A percentile compares a stretch with the other conserved stretches of the same genome.
These are phyloP conservation scores for Gonatopus flavifemur DNA, from an alignment of 1,140 invertebrate genomes.

Conservation along the genomic window DNA sequence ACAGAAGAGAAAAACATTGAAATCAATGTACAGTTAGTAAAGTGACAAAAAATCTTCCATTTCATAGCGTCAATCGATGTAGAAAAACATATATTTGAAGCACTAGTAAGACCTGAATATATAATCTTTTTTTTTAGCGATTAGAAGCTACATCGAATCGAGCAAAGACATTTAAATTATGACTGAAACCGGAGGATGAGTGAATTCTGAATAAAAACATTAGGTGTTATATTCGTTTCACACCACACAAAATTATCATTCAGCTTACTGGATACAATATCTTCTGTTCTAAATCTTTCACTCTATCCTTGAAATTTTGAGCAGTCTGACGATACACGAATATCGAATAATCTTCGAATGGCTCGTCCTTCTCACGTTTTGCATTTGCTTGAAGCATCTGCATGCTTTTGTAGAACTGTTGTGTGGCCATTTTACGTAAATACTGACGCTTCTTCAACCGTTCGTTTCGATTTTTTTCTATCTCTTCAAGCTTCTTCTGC, in stretches of 20 bases:
- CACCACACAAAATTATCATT: background rate
- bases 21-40: no score
- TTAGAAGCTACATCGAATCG: no score
- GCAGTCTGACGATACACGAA: conserved; percentile 74
- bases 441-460: conserved; percentile 67
- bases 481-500: conserved; percentile 67
- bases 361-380: conserved; percentile 60
- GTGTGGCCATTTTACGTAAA: conserved; percentile 68
- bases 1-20: no score
- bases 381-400: conserved; percentile 73
- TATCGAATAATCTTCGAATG: conserved; percentile 75
- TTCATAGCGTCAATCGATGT: no score
- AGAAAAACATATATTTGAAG: no score
- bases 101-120: no score
- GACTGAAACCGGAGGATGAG: no score
- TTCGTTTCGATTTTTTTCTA: conserved; percentile 68
- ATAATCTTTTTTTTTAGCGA: no score
- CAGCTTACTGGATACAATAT: conserved; percentile 72
- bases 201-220: no score
- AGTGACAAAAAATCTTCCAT: no score
- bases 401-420: conserved; percentile 77
- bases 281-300: conserved; percentile 77
- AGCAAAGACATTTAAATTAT: no score
- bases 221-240: conserved; percentile 3
- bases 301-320: conserved; percentile 73